phyloP scores from a whole-genome alignment of 2,888 invertebrate genomes.

The Ochropleura leucogaster region DNA sequence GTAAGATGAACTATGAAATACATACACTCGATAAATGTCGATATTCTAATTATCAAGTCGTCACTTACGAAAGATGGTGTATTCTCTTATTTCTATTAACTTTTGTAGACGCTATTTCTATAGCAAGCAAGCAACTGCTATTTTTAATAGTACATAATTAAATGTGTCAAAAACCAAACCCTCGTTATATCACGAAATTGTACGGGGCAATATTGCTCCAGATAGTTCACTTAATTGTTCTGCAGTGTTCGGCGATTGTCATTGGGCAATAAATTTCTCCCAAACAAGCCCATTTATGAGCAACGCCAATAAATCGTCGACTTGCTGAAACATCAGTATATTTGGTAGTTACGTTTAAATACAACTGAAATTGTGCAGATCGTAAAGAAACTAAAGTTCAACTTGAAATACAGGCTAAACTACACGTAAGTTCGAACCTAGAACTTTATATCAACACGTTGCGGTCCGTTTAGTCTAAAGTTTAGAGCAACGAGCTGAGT shows the following conservation, averaged over 20 bases:
- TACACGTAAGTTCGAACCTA: slow-evolving; percentile 25
- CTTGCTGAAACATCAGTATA: slow-evolving; percentile 23
- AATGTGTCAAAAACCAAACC: background rate
- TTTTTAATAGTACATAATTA: background rate
- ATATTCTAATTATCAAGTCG: background rate
- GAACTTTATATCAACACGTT: slow-evolving; percentile 36
- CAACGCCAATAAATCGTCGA: slow-evolving; percentile 34
- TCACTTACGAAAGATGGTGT: too few relatives aligned
- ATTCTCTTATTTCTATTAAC: background rate
- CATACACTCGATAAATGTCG: too few relatives aligned
- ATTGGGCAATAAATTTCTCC: slow-evolving; percentile 46
- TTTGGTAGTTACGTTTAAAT: slow-evolving; percentile 10
- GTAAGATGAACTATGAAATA: too few relatives aligned
- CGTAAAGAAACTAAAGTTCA: slow-evolving; percentile 3
- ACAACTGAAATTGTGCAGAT: slow-evolving; percentile 9
- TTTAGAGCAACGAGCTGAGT: slow-evolving; percentile 29
- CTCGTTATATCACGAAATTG: slow-evolving; percentile 2
- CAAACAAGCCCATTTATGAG: slow-evolving; percentile 54
- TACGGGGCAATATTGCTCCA: slow-evolving; percentile 20
- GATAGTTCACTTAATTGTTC: slow-evolving; percentile 52
- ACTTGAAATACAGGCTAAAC: slow-evolving; percentile 19
- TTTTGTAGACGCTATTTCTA: background rate
- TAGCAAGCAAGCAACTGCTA: slow-evolving; percentile 1
- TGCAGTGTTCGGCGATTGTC: slow-evolving; percentile 43
- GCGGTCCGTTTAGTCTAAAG: slow-evolving; percentile 28